A percentile compares a stretch with the other conserved stretches of the same genome.
Evolutionary conservation across 2,797 vertebrate species (phyloP).

Genomic region (Meriones psammophilus): DNA sequence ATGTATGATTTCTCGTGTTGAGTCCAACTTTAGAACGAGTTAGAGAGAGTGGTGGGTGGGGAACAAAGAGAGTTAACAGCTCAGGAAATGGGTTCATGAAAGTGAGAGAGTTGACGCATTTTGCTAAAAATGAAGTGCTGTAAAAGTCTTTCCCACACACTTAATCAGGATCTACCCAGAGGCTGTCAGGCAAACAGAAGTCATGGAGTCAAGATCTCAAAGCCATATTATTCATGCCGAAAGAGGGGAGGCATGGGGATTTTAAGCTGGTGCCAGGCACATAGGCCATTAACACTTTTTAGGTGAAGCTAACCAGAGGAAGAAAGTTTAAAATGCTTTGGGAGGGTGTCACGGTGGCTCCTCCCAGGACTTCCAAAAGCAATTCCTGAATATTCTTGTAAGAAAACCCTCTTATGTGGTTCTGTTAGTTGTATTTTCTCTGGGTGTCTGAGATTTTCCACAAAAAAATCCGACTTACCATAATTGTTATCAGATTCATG

Average conservation of each 20-base stretch:
- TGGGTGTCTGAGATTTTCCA: neutral
- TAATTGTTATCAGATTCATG: neutral
- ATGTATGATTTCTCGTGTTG: neutral
- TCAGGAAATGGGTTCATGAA: slow-evolving; percentile 73
- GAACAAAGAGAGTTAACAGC: slow-evolving; percentile 46
- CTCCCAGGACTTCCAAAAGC: neutral
- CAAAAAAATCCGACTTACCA: slow-evolving; percentile 13
- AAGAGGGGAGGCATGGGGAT: slow-evolving; percentile 1
- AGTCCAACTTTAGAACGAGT: slow-evolving; percentile 62
- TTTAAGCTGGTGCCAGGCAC: neutral
- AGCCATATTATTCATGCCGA: neutral
- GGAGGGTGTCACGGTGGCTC: neutral
- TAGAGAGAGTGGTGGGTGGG: slow-evolving; percentile 64
- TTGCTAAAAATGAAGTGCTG: slow-evolving; percentile 64
- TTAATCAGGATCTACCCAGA: slow-evolving; percentile 59
- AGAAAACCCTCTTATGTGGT: neutral
- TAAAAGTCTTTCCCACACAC: slow-evolving; percentile 69
- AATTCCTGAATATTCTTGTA: neutral
- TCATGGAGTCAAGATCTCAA: slow-evolving; percentile 59
- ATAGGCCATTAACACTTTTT: neutral
- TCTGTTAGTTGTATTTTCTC: neutral
- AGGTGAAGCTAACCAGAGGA: slow-evolving; percentile 13
- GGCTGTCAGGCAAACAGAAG: slow-evolving; percentile 70
- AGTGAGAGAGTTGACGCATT: slow-evolving; percentile 68
- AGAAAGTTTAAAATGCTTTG: neutral